Conservation (phyloP, 1,140 invertebrate genomes). For the Apis laboriosa region DNA sequence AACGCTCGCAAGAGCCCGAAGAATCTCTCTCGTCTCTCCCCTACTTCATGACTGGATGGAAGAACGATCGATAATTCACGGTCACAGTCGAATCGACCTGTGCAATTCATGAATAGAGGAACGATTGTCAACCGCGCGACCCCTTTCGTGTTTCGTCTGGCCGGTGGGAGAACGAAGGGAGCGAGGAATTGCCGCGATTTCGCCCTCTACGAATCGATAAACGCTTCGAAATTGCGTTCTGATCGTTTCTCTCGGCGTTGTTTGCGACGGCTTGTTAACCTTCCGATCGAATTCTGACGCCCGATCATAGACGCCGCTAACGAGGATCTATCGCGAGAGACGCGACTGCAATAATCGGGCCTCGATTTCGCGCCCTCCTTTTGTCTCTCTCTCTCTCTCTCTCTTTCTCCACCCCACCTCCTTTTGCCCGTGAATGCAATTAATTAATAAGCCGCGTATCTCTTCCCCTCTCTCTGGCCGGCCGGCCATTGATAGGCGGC, state of each 20-base stretch:
- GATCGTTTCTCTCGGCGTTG: slow-evolving; percentile 27
- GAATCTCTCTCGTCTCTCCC: no score
- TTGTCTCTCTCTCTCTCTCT: neutral
- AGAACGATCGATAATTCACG: slow-evolving; percentile 35
- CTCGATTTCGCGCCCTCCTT: slow-evolving; percentile 13
- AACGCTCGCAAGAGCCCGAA: neutral
- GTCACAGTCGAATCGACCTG: slow-evolving; percentile 10
- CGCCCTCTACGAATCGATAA: slow-evolving; percentile 32
- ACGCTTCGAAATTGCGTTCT: slow-evolving; percentile 25
- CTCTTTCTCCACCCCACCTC: neutral
- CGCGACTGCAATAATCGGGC: slow-evolving; percentile 31
- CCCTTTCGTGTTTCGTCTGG: slow-evolving; percentile 6
- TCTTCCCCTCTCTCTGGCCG: neutral
- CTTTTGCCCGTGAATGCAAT: slow-evolving; percentile 6
- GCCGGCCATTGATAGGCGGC: slow-evolving; percentile 21
- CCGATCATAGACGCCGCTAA: slow-evolving; percentile 40
- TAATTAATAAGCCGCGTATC: slow-evolving; percentile 56
- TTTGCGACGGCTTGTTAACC: slow-evolving; percentile 53
- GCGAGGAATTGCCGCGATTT: slow-evolving; percentile 33
- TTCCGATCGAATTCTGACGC: slow-evolving; percentile 32
- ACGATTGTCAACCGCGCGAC: neutral
- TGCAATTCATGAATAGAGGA: slow-evolving; percentile 6
- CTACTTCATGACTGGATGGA: neutral
- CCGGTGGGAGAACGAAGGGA: neutral
- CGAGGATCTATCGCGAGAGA: slow-evolving; percentile 37